Conservation (phyloP, 1,140 invertebrate species). For the Caerostris darwini region DNA sequence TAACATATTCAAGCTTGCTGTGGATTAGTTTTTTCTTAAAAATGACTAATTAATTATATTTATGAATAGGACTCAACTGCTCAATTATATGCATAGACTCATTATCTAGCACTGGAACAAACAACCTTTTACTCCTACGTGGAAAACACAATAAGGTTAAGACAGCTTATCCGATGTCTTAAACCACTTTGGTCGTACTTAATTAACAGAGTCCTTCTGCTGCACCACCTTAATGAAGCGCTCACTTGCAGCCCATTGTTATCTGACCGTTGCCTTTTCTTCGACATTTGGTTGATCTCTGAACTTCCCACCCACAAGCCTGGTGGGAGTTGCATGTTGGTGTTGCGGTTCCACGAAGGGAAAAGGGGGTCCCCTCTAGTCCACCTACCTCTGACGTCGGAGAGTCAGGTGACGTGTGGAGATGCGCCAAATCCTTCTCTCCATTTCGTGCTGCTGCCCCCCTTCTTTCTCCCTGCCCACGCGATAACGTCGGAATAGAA, state of each 20-base stretch:
- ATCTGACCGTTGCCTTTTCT: neutral
- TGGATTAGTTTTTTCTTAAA: no score
- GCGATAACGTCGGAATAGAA: conserved; percentile 56
- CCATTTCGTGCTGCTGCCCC: neutral
- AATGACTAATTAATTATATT: no score
- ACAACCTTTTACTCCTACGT: no score
- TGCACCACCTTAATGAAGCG: no score
- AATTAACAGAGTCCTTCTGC: no score
- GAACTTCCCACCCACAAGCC: conserved; percentile 52
- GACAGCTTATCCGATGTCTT: no score
- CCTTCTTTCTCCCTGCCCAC: neutral
- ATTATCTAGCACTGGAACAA: no score
- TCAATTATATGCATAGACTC: no score
- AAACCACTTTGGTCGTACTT: no score
- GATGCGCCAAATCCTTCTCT: conserved; percentile 63
- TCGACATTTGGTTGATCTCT: conserved; percentile 39
- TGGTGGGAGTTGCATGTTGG: conserved; percentile 20
- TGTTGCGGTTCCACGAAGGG: neutral
- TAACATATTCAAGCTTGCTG: no score
- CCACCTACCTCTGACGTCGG: conserved; percentile 72
- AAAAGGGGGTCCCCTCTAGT: neutral
- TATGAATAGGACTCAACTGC: no score
- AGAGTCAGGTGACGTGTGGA: conserved; percentile 72
- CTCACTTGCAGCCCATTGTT: neutral
- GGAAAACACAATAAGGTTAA: no score